Base-by-base conservation (phyloP, 2,888 invertebrate species). In the Metacarcinus magister region DNA sequence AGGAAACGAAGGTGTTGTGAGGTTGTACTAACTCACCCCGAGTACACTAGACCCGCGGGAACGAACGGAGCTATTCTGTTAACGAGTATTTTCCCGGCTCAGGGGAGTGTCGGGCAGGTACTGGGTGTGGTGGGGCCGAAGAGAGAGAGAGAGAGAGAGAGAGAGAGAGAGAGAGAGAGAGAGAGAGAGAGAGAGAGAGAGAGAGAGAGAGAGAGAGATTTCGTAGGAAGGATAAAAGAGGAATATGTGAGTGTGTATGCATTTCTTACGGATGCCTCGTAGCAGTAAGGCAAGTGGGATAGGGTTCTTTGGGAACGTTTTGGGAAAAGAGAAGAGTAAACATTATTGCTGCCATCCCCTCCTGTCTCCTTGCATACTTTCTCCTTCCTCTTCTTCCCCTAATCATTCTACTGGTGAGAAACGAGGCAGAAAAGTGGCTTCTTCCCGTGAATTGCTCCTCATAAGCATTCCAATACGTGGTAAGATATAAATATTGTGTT, bases 81-180 rank as follows among this genome's bases (percentile, higher is more conserved):
- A 87, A 87, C 87, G 87, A 87, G 87, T 16, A 39, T 87, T 39
- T 87, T 8, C 87, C 87, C 39, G 87, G 87, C 13, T 10, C 13
- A 32, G 39, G 87, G 87, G 5, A 87, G 87, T 39, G 87, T 13
- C 87, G 32, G 39, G 32, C 13, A 39, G 4, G 87, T 39, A 87
- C 87, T 87, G 87, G 87, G 16, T 28, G 75, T 28, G 28, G 2
- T 8, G 54, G 54, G 54, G 54, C 8, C 54, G 8, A 16, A 89
- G 89, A 60, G 93, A 93, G 90, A 90, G 90, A 90, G 90, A 90
- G 90, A 10, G 75, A 44, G 90, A 90, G 90, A 90, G 90, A 90
- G 44, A 90, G 90, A 90, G 90, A 90, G 90, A 90, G 90, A 90
- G 90, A 87, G 87, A 87, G 87, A 32, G 87, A 32, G 87, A 87